phyloP scores from a whole-genome alignment of 2,888 invertebrate genomes.

The Archaeoteleia sp. region DNA sequence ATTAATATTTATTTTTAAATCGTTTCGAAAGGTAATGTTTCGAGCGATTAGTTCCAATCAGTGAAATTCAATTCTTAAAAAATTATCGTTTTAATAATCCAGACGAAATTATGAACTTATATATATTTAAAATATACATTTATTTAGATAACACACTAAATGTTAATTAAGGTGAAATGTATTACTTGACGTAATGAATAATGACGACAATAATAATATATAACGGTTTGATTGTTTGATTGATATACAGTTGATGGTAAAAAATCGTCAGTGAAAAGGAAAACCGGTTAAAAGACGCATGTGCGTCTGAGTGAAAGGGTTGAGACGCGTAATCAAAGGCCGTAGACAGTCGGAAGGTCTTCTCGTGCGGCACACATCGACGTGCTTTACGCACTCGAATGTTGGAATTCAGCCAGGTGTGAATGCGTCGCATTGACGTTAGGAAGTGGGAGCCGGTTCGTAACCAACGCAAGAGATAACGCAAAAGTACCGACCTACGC shows the following conservation, averaged over 20 bases:
- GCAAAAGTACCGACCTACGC: slow-evolving; percentile 64
- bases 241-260: not conserved
- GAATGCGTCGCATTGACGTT: slow-evolving; percentile 31
- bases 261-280: slow-evolving; percentile 13
- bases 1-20: too few species aligned
- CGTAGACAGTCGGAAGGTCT: slow-evolving; percentile 31
- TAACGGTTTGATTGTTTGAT: not conserved
- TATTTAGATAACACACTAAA: too few species aligned
- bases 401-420: slow-evolving; percentile 44
- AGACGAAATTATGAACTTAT: too few species aligned
- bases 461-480: slow-evolving; percentile 56
- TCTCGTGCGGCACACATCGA: slow-evolving; percentile 8
- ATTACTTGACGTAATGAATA: too few species aligned
- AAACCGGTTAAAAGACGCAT: slow-evolving; percentile 14
- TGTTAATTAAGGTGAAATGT: too few species aligned
- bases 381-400: slow-evolving; percentile 23
- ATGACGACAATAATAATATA: too few species aligned
- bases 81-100: too few species aligned
- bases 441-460: slow-evolving; percentile 30
- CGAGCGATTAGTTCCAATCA: too few species aligned
- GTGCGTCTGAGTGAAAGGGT: slow-evolving; percentile 35
- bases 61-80: too few species aligned
- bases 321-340: slow-evolving; percentile 18
- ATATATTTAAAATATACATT: too few species aligned
- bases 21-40: too few species aligned